These are phyloP conservation scores for Malurus elegans DNA, from an alignment of 2,113 vertebrate genomes.

Conservation along the genomic window DNA sequence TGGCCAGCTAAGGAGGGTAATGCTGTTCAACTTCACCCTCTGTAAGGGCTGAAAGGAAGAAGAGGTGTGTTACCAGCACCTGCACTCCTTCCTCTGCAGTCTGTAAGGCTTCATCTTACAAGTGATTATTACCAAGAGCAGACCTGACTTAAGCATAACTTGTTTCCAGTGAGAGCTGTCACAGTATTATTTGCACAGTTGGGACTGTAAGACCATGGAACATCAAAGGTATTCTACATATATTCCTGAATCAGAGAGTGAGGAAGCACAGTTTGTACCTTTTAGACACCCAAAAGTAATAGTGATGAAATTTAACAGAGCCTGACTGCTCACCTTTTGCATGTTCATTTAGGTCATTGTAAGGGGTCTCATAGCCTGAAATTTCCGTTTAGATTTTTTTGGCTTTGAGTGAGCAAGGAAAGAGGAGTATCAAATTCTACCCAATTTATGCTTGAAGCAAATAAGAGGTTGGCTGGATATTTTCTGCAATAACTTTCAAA, in stretches of 20 bases:
- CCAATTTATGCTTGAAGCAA: not conserved
- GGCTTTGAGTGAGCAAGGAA: not conserved
- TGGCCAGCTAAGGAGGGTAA: not conserved
- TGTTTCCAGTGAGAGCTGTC: not conserved
- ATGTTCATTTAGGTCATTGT: not conserved
- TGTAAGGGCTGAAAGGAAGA: not conserved
- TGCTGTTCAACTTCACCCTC: not conserved
- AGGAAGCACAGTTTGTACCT: not conserved
- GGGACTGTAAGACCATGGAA: not conserved
- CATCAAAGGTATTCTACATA: not conserved
- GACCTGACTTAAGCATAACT: not conserved
- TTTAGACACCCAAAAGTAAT: not conserved
- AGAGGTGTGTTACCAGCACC: not conserved
- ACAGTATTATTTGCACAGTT: not conserved
- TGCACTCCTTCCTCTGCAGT: not conserved
- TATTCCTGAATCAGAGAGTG: not conserved
- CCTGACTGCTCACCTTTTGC: not conserved
- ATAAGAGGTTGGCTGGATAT: not conserved
- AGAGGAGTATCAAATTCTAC: conserved; percentile 12
- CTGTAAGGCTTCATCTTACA: not conserved
- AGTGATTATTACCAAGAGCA: not conserved
- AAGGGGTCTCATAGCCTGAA: not conserved
- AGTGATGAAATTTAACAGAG: not conserved
- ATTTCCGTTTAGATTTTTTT: not conserved
- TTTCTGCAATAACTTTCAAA: not conserved